Evolutionary conservation across 2,888 invertebrate species (phyloP).

Genomic region (Epicampocera succincta): DNA sequence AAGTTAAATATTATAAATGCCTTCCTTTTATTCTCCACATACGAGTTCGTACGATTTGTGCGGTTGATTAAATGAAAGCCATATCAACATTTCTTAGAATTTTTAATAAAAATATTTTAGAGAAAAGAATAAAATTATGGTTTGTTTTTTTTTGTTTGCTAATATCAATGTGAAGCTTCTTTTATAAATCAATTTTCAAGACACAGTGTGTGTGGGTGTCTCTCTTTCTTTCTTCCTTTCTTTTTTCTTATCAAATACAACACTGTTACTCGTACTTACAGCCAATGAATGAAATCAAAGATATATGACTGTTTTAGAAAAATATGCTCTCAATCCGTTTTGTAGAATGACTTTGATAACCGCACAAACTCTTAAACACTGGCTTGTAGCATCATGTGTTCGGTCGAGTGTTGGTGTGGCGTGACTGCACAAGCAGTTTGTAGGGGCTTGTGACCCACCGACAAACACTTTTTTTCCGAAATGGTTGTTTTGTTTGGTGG

Average conservation of each 20-base stretch:
- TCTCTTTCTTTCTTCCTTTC: no score
- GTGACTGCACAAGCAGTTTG: background rate
- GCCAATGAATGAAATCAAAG: conserved; percentile 34
- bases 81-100: conserved; percentile 34
- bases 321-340: conserved; percentile 65
- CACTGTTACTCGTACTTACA: conserved; percentile 47
- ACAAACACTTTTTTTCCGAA: background rate
- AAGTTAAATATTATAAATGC: conserved; percentile 4
- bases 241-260: conserved; percentile 40
- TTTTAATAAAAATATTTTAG: conserved; percentile 35
- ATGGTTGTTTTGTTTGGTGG: conserved; percentile 1
- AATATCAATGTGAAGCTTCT: no score
- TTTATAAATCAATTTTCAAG: background rate
- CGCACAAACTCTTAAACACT: background rate
- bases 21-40: conserved; percentile 1
- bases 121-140: background rate
- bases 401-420: conserved; percentile 15
- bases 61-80: background rate
- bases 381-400: background rate
- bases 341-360: conserved; percentile 61
- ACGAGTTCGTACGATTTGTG: no score
- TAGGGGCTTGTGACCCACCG: background rate
- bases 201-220: background rate
- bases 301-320: conserved; percentile 53
- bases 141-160: no score